Percentiles rank a stretch among this genome's conserved stretches.
Evolutionary conservation across 2,797 vertebrate genomes (phyloP).

Genomic region (Rhyacichthys aspro): DNA sequence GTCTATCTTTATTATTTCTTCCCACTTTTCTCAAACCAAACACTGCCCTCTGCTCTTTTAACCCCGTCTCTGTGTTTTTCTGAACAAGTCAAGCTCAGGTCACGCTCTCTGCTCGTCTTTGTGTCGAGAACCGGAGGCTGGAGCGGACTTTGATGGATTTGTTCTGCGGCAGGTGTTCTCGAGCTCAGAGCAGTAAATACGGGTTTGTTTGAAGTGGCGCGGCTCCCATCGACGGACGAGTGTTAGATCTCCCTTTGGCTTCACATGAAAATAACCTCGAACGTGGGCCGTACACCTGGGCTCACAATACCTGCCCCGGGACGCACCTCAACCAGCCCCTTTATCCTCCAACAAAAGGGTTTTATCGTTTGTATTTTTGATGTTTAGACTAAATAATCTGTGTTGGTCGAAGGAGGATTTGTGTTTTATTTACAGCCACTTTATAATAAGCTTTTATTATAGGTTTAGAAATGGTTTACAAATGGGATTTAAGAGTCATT

Average conservation of each 20-base stretch:
- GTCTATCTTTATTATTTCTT: no score
- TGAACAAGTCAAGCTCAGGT: slow-evolving; percentile 42
- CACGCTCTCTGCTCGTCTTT: slow-evolving; percentile 42
- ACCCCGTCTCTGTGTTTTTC: no score
- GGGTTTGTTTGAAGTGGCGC: slow-evolving; percentile 60
- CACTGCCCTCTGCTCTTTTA: no score
- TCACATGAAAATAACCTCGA: slow-evolving; percentile 53
- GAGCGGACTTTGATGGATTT: slow-evolving; percentile 2
- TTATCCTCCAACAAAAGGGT: slow-evolving; percentile 3
- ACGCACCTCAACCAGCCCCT: not conserved
- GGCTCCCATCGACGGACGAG: slow-evolving; percentile 22
- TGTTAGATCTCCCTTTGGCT: slow-evolving; percentile 59
- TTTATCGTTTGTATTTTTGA: not conserved
- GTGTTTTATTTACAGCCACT: no score
- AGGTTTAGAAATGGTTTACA: no score
- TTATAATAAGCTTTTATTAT: no score
- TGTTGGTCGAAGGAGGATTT: not conserved
- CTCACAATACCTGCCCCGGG: slow-evolving; percentile 29
- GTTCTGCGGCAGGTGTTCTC: slow-evolving; percentile 66
- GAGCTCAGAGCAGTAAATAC: slow-evolving; percentile 46
- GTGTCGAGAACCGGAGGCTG: slow-evolving; percentile 45
- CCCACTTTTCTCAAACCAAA: no score
- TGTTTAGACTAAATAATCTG: not conserved
- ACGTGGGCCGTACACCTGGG: slow-evolving; percentile 40
- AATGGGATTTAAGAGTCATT: no score